phyloP scores from a whole-genome alignment of 2,888 invertebrate species.

The Diaphora mendica region DNA sequence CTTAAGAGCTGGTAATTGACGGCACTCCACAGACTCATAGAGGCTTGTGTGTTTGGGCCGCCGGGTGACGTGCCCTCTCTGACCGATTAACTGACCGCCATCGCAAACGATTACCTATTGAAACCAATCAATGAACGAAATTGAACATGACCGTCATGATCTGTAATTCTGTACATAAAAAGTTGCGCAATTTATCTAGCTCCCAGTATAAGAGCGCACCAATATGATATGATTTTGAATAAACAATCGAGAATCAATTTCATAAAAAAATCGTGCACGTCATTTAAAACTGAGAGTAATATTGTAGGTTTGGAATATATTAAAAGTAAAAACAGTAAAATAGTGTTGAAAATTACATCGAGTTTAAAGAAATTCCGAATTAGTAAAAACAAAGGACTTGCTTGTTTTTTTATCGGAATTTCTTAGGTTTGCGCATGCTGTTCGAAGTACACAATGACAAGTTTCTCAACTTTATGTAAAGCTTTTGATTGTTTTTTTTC shows the following conservation, averaged over 20 bases:
- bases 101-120: constrained; percentile 44
- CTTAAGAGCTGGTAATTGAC: constrained; percentile 60
- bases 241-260: too few relatives aligned
- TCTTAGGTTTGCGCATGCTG: too few relatives aligned
- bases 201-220: neutral
- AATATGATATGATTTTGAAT: neutral
- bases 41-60: constrained; percentile 23
- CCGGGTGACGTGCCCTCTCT: constrained; percentile 31
- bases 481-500: neutral
- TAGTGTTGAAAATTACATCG: neutral
- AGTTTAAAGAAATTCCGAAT: neutral
- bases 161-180: constrained; percentile 5
- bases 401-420: too few relatives aligned
- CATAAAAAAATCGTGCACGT: too few relatives aligned
- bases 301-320: too few relatives aligned
- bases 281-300: too few relatives aligned
- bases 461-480: neutral
- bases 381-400: neutral
- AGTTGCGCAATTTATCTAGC: neutral
- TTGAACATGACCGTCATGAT: constrained; percentile 18
- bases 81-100: constrained; percentile 35
- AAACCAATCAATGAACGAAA: constrained; percentile 50
- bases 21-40: constrained; percentile 39
- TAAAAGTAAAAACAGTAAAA: neutral
- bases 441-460: neutral